phyloP scores from a whole-genome alignment of 2,888 invertebrate genomes.

The Amitus sp. region DNA sequence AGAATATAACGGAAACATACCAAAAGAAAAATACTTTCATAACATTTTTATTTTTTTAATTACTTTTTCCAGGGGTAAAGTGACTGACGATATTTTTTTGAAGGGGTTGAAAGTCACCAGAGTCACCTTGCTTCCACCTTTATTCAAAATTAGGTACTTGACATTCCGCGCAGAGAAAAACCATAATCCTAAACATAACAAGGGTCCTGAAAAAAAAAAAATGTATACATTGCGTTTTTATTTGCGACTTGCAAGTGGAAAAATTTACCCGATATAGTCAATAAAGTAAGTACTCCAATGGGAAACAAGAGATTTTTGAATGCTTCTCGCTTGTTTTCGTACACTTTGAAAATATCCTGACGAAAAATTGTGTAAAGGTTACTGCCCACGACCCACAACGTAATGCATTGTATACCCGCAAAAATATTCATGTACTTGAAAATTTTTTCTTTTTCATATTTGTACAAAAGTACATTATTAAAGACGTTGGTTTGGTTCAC shows the following conservation, averaged over 20 bases:
- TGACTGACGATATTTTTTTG: slow-evolving; percentile 6
- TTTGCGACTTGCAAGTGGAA: too few species aligned
- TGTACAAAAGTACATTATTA: slow-evolving; percentile 36
- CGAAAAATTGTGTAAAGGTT: slow-evolving; percentile 22
- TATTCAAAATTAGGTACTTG: slow-evolving; percentile 34
- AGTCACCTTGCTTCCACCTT: slow-evolving; percentile 31
- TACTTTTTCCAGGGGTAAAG: slow-evolving; percentile 40
- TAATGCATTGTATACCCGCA: slow-evolving; percentile 8
- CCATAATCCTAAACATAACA: slow-evolving; percentile 10
- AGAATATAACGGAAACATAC: too few species aligned
- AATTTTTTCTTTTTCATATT: slow-evolving; percentile 21
- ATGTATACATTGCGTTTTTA: too few species aligned
- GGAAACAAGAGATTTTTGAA: background rate
- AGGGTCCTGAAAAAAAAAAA: slow-evolving; percentile 22
- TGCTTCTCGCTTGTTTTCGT: too few species aligned
- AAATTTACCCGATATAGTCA: background rate
- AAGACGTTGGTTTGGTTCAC: slow-evolving; percentile 17
- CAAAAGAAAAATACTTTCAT: too few species aligned
- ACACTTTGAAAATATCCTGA: slow-evolving; percentile 14
- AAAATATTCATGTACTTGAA: slow-evolving; percentile 13
- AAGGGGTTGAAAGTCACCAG: slow-evolving; percentile 36
- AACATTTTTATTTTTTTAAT: too few species aligned
- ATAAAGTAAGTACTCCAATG: background rate
- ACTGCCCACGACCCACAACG: slow-evolving; percentile 21
- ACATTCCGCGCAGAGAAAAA: slow-evolving; percentile 19